These are phyloP conservation scores for Rhynchotus rufescens DNA, from an alignment of 2,797 vertebrate species.

Conservation along the genomic window DNA sequence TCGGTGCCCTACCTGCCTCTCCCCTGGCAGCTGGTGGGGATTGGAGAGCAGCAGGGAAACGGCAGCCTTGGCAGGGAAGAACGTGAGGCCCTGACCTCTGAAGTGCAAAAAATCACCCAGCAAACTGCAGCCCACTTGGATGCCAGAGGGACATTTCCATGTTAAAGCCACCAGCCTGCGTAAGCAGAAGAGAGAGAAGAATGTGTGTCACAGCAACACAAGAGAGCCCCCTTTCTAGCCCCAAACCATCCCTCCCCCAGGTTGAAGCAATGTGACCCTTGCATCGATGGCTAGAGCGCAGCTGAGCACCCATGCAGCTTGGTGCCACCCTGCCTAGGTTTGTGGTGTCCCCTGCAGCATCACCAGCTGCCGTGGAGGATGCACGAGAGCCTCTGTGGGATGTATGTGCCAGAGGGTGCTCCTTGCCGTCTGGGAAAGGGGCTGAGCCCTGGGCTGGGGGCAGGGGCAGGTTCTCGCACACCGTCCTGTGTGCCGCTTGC, in stretches of 20 bases:
- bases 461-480: fast-evolving
- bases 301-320: neutral
- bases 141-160: fast-evolving
- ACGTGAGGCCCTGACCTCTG: neutral
- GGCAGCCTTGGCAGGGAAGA: neutral
- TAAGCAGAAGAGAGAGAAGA: neutral
- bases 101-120: neutral
- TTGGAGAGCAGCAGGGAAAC: neutral
- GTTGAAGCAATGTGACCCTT: neutral
- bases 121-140: neutral
- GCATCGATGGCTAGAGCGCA: fast-evolving
- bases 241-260: neutral
- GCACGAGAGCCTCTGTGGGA: no score
- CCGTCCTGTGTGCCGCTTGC: neutral
- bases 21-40: neutral
- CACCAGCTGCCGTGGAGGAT: neutral
- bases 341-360: fast-evolving
- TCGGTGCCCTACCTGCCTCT: neutral
- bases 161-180: neutral
- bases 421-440: neutral
- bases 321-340: neutral
- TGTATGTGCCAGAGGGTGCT: no score
- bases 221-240: neutral
- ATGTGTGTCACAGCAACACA: neutral
- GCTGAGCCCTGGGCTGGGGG: neutral